Evolutionary conservation across 2,888 invertebrate species (phyloP).

Genomic region (Scaptomyza flava): DNA sequence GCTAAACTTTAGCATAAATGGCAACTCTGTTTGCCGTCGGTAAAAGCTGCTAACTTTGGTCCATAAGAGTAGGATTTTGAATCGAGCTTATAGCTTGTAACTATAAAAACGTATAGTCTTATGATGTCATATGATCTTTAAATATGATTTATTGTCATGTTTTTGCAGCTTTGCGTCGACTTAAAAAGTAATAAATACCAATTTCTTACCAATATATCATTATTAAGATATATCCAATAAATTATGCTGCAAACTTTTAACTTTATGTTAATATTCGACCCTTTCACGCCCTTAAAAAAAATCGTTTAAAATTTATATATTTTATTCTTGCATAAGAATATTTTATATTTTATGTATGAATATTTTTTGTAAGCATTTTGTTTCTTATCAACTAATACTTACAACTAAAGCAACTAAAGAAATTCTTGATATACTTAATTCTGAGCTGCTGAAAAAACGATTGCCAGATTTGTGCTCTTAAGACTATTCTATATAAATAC

Average conservation of each 20-base stretch:
- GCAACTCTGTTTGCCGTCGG: constrained; percentile 7
- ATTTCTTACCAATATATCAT: background rate
- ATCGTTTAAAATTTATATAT: constrained; percentile 28
- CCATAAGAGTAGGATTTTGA: background rate
- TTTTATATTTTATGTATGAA: constrained; percentile 74
- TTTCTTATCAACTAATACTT: constrained; percentile 52
- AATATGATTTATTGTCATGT: background rate
- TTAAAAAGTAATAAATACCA: background rate
- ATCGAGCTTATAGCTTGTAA: background rate
- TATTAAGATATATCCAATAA: background rate
- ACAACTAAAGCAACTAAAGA: constrained; percentile 41
- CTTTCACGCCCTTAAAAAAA: constrained; percentile 12
- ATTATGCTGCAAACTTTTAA: background rate
- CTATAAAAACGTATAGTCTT: background rate
- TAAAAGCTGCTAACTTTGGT: background rate
- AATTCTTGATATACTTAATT: constrained; percentile 7
- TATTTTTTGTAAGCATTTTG: constrained; percentile 54
- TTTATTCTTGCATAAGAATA: constrained; percentile 68
- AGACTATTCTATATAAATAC: constrained; percentile 54
- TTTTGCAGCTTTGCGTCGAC: background rate
- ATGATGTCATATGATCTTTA: background rate
- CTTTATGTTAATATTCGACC: no score
- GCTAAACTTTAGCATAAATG: background rate
- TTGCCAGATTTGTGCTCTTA: constrained; percentile 53
- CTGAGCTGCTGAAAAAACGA: constrained; percentile 33